Percentiles rank a stretch among this genome's conserved stretches.
These are phyloP conservation scores for Nomada lathburiana DNA, from an alignment of 2,888 invertebrate genomes.

Conservation along the genomic window DNA sequence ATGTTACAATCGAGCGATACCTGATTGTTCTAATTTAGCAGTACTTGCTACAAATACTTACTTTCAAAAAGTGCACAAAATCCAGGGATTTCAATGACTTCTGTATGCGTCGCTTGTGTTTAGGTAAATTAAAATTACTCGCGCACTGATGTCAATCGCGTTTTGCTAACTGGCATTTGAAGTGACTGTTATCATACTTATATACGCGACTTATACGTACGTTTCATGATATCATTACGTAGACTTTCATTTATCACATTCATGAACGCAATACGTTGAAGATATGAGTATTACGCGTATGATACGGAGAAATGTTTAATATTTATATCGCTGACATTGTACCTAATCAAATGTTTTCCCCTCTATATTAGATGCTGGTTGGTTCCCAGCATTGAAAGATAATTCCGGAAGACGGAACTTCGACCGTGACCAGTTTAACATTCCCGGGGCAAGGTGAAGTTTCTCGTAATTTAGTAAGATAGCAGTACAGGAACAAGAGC, in stretches of 20 bases:
- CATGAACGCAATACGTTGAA: slow-evolving; percentile 35
- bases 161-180: slow-evolving; percentile 53
- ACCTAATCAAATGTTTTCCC: slow-evolving; percentile 30
- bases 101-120: background rate
- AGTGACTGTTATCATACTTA: slow-evolving; percentile 51
- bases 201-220: slow-evolving; percentile 27
- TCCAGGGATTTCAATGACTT: slow-evolving; percentile 2
- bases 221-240: slow-evolving; percentile 25
- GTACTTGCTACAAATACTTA: slow-evolving; percentile 16
- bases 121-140: slow-evolving; percentile 13
- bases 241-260: slow-evolving; percentile 27
- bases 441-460: slow-evolving; percentile 30
- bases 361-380: background rate
- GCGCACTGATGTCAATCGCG: slow-evolving; percentile 16
- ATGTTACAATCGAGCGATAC: no score
- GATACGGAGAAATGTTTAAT: slow-evolving; percentile 65
- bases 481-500: background rate
- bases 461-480: slow-evolving; percentile 1
- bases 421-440: slow-evolving; percentile 35
- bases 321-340: slow-evolving; percentile 37
- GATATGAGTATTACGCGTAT: background rate
- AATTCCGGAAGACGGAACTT: slow-evolving; percentile 27
- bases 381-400: slow-evolving; percentile 16
- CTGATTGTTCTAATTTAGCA: background rate
- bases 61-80: slow-evolving; percentile 7